Base-by-base conservation (phyloP, 2,113 vertebrate species). In the Dicerorhinus sumatrensis region DNA sequence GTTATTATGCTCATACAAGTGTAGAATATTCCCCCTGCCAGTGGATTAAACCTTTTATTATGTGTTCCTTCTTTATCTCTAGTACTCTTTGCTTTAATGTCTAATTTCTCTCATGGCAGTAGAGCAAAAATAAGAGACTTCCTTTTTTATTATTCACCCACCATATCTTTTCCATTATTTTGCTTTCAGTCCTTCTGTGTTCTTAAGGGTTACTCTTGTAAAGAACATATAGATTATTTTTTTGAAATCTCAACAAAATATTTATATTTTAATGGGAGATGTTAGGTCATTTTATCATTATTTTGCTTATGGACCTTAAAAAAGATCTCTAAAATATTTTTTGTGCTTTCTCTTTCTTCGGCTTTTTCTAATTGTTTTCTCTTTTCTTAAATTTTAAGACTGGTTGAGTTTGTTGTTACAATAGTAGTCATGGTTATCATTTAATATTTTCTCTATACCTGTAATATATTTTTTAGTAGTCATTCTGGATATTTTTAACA, bases 301-400 rank as follows among this genome's bases (percentile, higher is more conserved):
- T n/a, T 79, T 82, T 83, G 36, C 58, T 75, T 82, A 46, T 58
- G 18, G 25, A 36, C 33, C 51, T 73, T 89, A 2, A 25, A 58
- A 80, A 90, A 5, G 23, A 17, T 16, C 11, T 85, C 16, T 56
- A 42, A 80, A 33, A 79, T 39, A 72, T 11, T 51, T 75, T 54
- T 81, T 73, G 12, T 93, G 5, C 18, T 76, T 83, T 83, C 12
- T 69, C 23, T 25, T 89, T 63, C 21, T 77, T 54, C 11, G 73
- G 17, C 8, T 39, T 89, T 93, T 87, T 63, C 63, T 70, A 12
- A 16, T 56, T 46, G 2, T 39, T 79, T 96, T 39, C 21, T 70
- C 36, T 77, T 62, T 60, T 42, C 20, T 89, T 76, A 9, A 23
- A 60, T 96, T 96, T 93, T 89, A 93, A 93, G 42, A 62, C 76